A percentile compares a stretch with the other conserved stretches of the same genome.
Evolutionary conservation across 2,797 vertebrate genomes (phyloP).

Genomic region (Sebastolobus altivelis): DNA sequence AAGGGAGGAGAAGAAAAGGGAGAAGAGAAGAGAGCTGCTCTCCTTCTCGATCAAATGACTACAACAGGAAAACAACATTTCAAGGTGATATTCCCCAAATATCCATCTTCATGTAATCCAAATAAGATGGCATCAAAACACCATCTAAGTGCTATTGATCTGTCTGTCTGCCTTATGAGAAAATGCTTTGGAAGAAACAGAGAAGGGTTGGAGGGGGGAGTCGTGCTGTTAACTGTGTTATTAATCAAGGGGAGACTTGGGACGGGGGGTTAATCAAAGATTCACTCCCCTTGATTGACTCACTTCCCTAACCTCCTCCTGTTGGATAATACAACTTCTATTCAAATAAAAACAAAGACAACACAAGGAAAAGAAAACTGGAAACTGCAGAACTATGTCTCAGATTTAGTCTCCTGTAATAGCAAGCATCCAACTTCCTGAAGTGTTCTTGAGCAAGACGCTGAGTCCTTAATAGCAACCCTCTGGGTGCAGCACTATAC

Average conservation of each 20-base stretch:
- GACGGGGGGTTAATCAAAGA: background rate
- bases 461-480: too few species aligned
- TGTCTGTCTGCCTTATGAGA: background rate
- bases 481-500: too few species aligned
- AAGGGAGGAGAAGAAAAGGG: too few species aligned
- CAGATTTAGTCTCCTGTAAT: too few species aligned
- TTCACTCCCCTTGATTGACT: background rate
- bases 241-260: constrained; percentile 23
- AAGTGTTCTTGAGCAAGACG: too few species aligned
- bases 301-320: background rate
- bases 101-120: background rate
- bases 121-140: constrained; percentile 26
- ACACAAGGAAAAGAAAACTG: too few species aligned
- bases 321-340: too few species aligned
- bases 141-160: constrained; percentile 27
- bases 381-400: too few species aligned
- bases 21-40: background rate
- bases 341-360: too few species aligned
- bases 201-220: background rate
- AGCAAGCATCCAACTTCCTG: too few species aligned
- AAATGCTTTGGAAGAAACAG: constrained; percentile 19
- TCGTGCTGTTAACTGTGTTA: background rate
- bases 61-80: background rate
- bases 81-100: background rate
- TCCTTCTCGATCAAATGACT: background rate